Evolutionary conservation across 2,797 vertebrate species (phyloP), one percentile per base, ranked within the genome.

Genomic region (Spea hammondii): DNA sequence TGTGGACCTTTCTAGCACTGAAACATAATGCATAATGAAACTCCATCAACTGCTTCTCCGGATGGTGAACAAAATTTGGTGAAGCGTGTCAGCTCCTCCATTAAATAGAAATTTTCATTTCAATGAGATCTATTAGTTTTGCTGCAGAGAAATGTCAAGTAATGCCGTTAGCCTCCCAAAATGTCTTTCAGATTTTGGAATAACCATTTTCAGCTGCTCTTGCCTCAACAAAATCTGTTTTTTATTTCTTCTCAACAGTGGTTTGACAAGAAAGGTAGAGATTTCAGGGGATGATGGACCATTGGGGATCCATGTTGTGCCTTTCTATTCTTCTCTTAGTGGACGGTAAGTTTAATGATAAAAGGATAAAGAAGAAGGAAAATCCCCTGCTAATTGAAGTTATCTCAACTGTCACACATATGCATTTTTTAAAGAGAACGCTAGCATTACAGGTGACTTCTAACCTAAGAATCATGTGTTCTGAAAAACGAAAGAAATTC

Each of bases 281-380:
- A 95, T 98, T 90, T 91, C 93, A 75, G 96, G 95, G 81, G 95
- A 97, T 84, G 92, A 93, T 80, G 95, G 95, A 78, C 96, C 97
- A 0, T 86, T 99, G 85, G 97, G 97, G 76, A 98, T 98, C 82
- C 97, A 98, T 0, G 96, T 98, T 64, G 95, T 98, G 55, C 96
- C 97, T 5, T 98, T 96, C 90, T 94, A 94, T 89, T 99, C 96
- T 67, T 97, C 97, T 4, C 88, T 98, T 84, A 98, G 96, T 84
- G 97, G 96, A 92, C 93, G 97, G 97, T 98, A 89, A 94, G 95
- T 81, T 74, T 62, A 4, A 32, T 32, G 32, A 32, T 32, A 32
- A 32, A 32, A 32, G 3, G 32, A 17, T 17, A 17, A 32, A 32
- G 3, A 32, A 32, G 32, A 32, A 32, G 32, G 6, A 53, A 53